Conservation (phyloP, 2,888 invertebrate genomes). For the Chymomyza caudatula region DNA sequence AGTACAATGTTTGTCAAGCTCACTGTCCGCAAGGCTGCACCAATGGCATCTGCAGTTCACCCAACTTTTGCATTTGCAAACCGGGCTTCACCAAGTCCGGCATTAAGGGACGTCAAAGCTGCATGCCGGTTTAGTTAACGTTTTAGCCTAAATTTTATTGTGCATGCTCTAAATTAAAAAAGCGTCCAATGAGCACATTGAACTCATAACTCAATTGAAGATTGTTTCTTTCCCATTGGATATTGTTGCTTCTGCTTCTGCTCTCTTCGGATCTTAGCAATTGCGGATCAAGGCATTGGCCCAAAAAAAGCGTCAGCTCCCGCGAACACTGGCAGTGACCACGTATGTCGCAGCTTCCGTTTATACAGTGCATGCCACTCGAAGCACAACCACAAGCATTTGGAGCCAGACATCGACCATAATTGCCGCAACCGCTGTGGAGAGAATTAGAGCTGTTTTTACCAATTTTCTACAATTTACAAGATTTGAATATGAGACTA, state of each 20-base stretch:
- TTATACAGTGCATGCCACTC: constrained; percentile 55
- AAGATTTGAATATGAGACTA: too few species aligned
- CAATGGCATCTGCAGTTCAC: constrained; percentile 86
- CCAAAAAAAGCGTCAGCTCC: constrained; percentile 63
- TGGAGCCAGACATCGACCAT: constrained; percentile 73
- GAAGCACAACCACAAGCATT: constrained; percentile 75
- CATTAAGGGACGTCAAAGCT: constrained; percentile 80
- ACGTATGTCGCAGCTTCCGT: constrained; percentile 57
- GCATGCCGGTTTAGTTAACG: constrained; percentile 76
- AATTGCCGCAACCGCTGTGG: constrained; percentile 67
- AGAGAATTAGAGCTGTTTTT: too few species aligned
- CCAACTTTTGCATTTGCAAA: constrained; percentile 86
- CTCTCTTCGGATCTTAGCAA: constrained; percentile 19
- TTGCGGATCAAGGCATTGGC: constrained; percentile 53
- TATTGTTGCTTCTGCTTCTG: not conserved
- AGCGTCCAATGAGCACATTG: constrained; percentile 64
- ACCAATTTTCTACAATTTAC: too few species aligned
- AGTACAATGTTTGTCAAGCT: constrained; percentile 80
- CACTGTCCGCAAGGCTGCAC: constrained; percentile 85
- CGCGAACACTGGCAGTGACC: constrained; percentile 65
- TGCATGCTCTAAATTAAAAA: constrained; percentile 43
- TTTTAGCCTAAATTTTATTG: not conserved
- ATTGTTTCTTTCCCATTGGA: constrained; percentile 29
- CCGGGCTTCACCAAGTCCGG: constrained; percentile 80
- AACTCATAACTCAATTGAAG: constrained; percentile 64